Conservation (phyloP, 1,140 invertebrate genomes). For the Danaus plexippus region DNA sequence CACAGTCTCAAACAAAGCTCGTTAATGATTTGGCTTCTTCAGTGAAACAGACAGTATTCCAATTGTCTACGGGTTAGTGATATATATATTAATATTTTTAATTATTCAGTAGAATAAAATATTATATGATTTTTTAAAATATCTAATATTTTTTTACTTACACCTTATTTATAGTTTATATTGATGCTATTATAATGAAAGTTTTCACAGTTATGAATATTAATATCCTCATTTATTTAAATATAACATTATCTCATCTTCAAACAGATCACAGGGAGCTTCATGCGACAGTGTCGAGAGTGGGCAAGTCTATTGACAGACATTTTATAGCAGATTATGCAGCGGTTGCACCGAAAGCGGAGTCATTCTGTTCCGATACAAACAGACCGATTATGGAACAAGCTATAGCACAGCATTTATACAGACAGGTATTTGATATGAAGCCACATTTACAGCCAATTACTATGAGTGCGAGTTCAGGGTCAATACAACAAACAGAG, state of each 20-base stretch:
- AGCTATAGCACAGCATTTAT: constrained; percentile 97
- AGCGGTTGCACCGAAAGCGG: constrained; percentile 87
- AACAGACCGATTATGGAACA: constrained; percentile 90
- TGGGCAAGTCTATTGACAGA: constrained; percentile 96
- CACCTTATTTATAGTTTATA: too few relatives aligned
- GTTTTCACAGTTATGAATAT: too few relatives aligned
- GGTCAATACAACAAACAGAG: too few relatives aligned
- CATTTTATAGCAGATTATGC: constrained; percentile 95
- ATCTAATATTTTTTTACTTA: too few relatives aligned
- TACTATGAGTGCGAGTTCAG: too few relatives aligned
- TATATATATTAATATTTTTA: constrained; percentile 1
- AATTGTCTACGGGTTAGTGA: constrained; percentile 80
- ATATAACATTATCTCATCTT: too few relatives aligned
- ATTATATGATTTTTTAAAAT: too few relatives aligned
- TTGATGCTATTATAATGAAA: too few relatives aligned
- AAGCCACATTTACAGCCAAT: too few relatives aligned
- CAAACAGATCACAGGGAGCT: constrained; percentile 75
- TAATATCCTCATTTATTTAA: too few relatives aligned
- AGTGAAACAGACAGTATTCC: constrained; percentile 81
- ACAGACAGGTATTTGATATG: constrained; percentile 80
- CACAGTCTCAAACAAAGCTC: constrained; percentile 76
- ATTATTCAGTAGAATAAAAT: not conserved
- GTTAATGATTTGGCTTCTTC: constrained; percentile 79
- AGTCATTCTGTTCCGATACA: constrained; percentile 85
- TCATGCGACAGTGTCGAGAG: constrained; percentile 94